A percentile compares a stretch with the other conserved stretches of the same genome.
Evolutionary conservation across 2,888 invertebrate genomes (phyloP).

Genomic region (Eugnorisma glareosa): DNA sequence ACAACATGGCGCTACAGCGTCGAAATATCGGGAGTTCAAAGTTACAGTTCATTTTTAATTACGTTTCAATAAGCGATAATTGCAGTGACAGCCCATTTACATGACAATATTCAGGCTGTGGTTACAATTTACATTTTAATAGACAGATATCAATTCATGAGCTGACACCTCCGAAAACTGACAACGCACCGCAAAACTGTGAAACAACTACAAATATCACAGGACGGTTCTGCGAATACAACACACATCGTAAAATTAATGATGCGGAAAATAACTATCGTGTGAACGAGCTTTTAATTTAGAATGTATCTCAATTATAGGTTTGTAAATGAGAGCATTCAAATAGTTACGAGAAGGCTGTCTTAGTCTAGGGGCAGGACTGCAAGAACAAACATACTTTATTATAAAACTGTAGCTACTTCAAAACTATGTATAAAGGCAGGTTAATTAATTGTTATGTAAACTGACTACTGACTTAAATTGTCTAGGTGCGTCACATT

Average conservation of each 20-base stretch:
- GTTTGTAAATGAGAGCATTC: background rate
- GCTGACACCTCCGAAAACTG: constrained; percentile 2
- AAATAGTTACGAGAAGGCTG: background rate
- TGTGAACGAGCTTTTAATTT: background rate
- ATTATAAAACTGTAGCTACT: background rate
- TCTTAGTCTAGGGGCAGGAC: background rate
- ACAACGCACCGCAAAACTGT: background rate
- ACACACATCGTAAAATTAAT: constrained; percentile 4
- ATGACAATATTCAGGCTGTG: background rate
- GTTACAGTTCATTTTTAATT: background rate
- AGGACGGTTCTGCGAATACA: background rate
- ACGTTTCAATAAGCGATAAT: background rate
- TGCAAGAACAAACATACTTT: background rate
- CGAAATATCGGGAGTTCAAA: too few species aligned
- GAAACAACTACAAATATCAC: background rate
- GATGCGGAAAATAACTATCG: background rate
- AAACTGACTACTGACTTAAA: too few species aligned
- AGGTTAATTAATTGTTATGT: too few species aligned
- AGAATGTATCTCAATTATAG: background rate
- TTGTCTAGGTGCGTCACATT: too few species aligned
- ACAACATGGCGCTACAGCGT: too few species aligned
- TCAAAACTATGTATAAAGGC: background rate
- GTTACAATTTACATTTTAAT: constrained; percentile 25
- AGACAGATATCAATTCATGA: background rate
- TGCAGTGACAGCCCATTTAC: background rate